Percentiles rank a stretch among this genome's conserved stretches.
phyloP scores from a whole-genome alignment of 2,888 invertebrate species.

The Nomada ferruginata region DNA sequence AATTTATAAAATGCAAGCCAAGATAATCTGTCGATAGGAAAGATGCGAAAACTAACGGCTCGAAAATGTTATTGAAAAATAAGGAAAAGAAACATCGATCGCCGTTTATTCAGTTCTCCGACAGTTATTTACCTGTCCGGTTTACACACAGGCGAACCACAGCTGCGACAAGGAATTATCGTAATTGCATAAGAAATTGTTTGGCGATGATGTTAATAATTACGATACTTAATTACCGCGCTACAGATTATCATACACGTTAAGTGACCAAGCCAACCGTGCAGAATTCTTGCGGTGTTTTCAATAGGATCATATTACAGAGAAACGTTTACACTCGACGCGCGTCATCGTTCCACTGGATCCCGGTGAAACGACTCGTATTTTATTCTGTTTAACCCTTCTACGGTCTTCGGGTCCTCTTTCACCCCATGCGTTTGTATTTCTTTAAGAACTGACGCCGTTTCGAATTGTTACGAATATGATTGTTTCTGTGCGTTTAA shows the following conservation, averaged over 20 bases:
- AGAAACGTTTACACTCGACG: conserved; percentile 10
- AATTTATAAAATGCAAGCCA: not conserved
- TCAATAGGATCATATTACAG: conserved; percentile 14
- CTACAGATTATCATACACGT: conserved; percentile 12
- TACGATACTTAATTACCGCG: conserved; percentile 19
- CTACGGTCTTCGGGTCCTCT: too few species aligned
- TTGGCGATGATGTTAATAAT: conserved; percentile 19
- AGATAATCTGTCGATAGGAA: too few species aligned
- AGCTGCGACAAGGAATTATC: not conserved
- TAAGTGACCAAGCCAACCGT: not conserved
- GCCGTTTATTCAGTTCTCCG: not conserved
- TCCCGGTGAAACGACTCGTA: too few species aligned
- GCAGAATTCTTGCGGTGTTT: not conserved
- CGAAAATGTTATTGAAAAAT: not conserved
- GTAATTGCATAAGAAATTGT: not conserved
- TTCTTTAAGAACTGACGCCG: too few species aligned
- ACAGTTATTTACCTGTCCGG: not conserved
- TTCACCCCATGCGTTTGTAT: too few species aligned
- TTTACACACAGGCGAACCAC: not conserved
- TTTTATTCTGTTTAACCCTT: too few species aligned
- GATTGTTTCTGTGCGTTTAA: too few species aligned
- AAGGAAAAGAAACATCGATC: not conserved
- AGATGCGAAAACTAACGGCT: not conserved
- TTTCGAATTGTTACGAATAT: too few species aligned
- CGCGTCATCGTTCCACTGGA: not conserved